Evolutionary conservation across 2,797 vertebrate species (phyloP), one percentile per base, ranked within the genome.

Genomic region (Manis crassicaudata): DNA sequence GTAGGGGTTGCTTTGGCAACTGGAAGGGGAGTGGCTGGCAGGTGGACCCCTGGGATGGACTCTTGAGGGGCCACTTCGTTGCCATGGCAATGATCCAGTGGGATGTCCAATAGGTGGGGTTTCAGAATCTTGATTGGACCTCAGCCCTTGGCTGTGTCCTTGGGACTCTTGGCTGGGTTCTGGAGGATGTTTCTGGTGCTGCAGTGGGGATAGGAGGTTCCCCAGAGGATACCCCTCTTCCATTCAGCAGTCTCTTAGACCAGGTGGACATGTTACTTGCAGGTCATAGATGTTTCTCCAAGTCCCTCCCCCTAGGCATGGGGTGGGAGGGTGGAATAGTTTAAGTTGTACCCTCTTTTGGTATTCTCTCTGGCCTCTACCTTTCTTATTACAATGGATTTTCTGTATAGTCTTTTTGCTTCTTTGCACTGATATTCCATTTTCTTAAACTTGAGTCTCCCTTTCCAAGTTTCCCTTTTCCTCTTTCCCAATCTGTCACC

Each of bases 1-100:
- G 62, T 63, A 60, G 88, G 84, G 95, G 94, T 96, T 96, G 97
- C 94, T 96, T 88, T 96, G 92, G 82, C 93, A 97, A 87, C 95
- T 93, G 89, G 50, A 77, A 54, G 84, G 56, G 56, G 94, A 88
- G 60, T 90, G 70, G 79, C 94, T 97, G 85, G 94, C 86, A 94
- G 77, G 73, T 92, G 90, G 92, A 92, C 96, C 88, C 89, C 93
- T 95, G 95, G 96, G 95, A 92, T 86, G 75, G 65, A 86, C 88
- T 96, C 94, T 93, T 79, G 79, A 79, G 85, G 94, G 94, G 84
- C 93, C 88, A 82, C 94, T 86, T 82, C 35, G 92, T 97, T 97
- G 90, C 90, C 73, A 79, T 96, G 92, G 95, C 79, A 86, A 11
- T 72, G 85, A 90, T 60, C 90, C 85, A 37, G 54, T 25, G 75